Percentiles rank a stretch among this genome's conserved stretches.
Conservation (phyloP, 2,113 vertebrate genomes). For the Larimichthys crocea region DNA sequence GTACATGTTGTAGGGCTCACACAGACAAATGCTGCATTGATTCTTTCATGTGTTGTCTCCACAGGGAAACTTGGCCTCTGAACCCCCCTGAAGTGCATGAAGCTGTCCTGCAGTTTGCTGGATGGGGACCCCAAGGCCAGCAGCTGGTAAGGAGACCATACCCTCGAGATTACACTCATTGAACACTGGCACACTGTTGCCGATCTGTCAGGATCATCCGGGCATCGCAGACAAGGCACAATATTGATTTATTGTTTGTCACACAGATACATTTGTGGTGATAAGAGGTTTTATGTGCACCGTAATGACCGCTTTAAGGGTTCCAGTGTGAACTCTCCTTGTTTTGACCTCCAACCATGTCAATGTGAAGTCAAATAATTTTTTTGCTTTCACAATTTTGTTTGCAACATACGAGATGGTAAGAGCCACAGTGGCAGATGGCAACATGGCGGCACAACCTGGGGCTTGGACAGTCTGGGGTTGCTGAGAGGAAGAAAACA, state of each 20-base stretch:
- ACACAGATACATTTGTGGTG: conserved; percentile 22
- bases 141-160: conserved; percentile 91
- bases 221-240: not conserved
- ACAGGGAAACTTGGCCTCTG: conserved; percentile 92
- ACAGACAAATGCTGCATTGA: not conserved
- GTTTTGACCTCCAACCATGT: conserved; percentile 51
- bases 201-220: conserved; percentile 26
- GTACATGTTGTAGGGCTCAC: not conserved
- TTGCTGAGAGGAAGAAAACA: conserved; percentile 22
- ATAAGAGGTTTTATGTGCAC: conserved; percentile 30
- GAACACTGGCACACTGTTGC: conserved; percentile 19
- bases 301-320: conserved; percentile 28
- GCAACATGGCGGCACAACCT: conserved; percentile 53
- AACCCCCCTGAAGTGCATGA: conserved; percentile 93
- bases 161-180: conserved; percentile 28
- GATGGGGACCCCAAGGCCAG: conserved; percentile 95
- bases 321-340: conserved; percentile 6
- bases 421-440: conserved; percentile 72
- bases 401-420: conserved; percentile 16
- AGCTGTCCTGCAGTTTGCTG: conserved; percentile 93
- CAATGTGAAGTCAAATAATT: conserved; percentile 17
- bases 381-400: conserved; percentile 40
- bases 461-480: conserved; percentile 36
- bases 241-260: conserved; percentile 31
- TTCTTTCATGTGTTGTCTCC: conserved; percentile 38